These are phyloP conservation scores for Aphaenogaster rudis DNA, from an alignment of 1,140 invertebrate genomes.

Conservation along the genomic window DNA sequence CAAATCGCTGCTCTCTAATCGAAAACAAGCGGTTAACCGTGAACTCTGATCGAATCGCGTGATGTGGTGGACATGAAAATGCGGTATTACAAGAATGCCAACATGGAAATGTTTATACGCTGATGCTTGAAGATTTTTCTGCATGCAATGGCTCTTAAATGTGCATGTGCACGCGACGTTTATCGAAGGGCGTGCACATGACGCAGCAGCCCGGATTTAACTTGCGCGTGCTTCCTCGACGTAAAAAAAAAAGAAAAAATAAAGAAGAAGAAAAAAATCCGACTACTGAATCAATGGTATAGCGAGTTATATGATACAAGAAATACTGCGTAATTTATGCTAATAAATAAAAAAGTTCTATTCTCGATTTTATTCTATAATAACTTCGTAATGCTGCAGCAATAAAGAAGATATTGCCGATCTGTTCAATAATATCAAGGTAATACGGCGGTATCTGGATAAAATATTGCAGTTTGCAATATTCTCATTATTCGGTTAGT, in stretches of 20 bases:
- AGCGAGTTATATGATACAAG: background rate
- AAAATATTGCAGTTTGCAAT: constrained; percentile 19
- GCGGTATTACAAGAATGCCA: constrained; percentile 48
- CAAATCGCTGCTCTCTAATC: constrained; percentile 37
- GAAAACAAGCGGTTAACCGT: constrained; percentile 46
- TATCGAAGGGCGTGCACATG: constrained; percentile 66
- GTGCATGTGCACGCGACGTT: constrained; percentile 68
- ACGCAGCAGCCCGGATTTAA: constrained; percentile 43
- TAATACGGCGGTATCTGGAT: background rate
- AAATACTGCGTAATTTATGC: constrained; percentile 10
- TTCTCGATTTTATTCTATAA: background rate
- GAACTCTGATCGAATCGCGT: constrained; percentile 28
- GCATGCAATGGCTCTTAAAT: constrained; percentile 46
- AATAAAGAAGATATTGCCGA: constrained; percentile 8
- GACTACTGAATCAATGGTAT: background rate
- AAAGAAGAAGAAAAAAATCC: constrained; percentile 25
- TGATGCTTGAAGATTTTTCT: constrained; percentile 51
- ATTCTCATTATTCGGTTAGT: constrained; percentile 17
- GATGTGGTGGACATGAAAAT: constrained; percentile 9
- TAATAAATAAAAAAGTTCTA: background rate
- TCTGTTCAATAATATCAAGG: background rate
- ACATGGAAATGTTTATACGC: constrained; percentile 59
- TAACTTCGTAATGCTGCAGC: background rate
- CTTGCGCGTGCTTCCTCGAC: constrained; percentile 11
- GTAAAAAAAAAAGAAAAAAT: background rate